Base-by-base conservation (phyloP, 2,797 vertebrate genomes). In the Enteromius argenteus region DNA sequence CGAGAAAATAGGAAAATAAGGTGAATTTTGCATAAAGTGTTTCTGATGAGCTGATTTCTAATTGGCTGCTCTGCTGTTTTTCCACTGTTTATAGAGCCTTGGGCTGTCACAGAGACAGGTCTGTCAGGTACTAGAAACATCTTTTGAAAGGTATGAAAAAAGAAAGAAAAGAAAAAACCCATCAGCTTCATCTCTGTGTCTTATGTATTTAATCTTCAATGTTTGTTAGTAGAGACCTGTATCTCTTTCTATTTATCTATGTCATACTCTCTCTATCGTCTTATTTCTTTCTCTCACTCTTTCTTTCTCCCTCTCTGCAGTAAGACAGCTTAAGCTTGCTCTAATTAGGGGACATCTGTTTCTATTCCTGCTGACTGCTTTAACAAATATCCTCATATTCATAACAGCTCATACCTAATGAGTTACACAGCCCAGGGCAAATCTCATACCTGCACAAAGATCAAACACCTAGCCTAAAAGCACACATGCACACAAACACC, bases 291-390 rank as follows among this genome's bases (percentile, higher is more conserved):
- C 92, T 90, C 91, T 88, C 84, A 49, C 53, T 46, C 90, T 92
- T 92, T 93, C 93, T 92, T 92, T 93, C 94, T 94, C 93, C 91
- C 92, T 92, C 92, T 91, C 92, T 87, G 90, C 94, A 92, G 92
- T 94, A 95, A 94, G 93, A 94, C 94, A 94, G 94, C 93, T 95
- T 95, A 95, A 95, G 93, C 93, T 94, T 91, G 87, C 92, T 95
- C 92, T 96, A 95, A 96, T 96, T 95, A 96, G 92, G 85, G 92
- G 95, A 95, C 95, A 96, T 96, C 94, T 96, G 95, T 95, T 95
- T 93, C 94, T 94, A 94, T 95, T 94, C 94, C 93, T 93, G 93
- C 94, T 93, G 94, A 93, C 94, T 94, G 94, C 92, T 94, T 95
- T 92, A 94, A 94, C 94, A 95, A 95, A 96, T 95, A 95, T 94